Conservation (phyloP, 1,140 invertebrate genomes). For the Trigoniulus corallinus region DNA sequence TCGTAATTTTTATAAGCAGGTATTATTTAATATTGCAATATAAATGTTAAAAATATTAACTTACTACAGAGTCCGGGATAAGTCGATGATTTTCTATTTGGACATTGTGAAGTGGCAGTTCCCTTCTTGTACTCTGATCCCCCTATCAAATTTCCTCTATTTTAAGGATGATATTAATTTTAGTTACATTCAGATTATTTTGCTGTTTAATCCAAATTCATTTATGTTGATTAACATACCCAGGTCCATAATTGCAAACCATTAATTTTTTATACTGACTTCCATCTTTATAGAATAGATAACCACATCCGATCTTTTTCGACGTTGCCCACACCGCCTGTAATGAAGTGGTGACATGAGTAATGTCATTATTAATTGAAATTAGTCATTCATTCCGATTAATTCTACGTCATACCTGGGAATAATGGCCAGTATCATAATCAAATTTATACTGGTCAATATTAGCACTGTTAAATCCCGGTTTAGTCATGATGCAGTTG, state of each 20-base stretch:
- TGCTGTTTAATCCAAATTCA: no score
- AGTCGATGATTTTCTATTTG: no score
- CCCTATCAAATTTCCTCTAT: not conserved
- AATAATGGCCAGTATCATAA: constrained; percentile 56
- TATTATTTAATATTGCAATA: not conserved
- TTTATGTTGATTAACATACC: no score
- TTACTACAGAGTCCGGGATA: no score
- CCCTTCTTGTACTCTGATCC: not conserved
- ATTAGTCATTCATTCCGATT: no score
- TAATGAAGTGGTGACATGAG: not conserved
- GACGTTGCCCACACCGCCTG: constrained; percentile 63
- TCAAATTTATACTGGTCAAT: constrained; percentile 30
- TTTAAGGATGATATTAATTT: no score
- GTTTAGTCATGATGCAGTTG: constrained; percentile 46
- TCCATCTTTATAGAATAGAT: constrained; percentile 53
- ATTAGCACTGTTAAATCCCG: no score
- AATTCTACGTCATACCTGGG: constrained; percentile 38
- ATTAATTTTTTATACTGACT: constrained; percentile 61
- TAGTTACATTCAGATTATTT: no score
- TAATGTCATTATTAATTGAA: not conserved
- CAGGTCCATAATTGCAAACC: constrained; percentile 71
- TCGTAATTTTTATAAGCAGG: no score
- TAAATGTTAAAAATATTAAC: no score
- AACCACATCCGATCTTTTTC: no score
- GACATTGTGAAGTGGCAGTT: no score